Evolutionary conservation across 2,113 vertebrate species (phyloP).

Genomic region (Vombatus ursinus): DNA sequence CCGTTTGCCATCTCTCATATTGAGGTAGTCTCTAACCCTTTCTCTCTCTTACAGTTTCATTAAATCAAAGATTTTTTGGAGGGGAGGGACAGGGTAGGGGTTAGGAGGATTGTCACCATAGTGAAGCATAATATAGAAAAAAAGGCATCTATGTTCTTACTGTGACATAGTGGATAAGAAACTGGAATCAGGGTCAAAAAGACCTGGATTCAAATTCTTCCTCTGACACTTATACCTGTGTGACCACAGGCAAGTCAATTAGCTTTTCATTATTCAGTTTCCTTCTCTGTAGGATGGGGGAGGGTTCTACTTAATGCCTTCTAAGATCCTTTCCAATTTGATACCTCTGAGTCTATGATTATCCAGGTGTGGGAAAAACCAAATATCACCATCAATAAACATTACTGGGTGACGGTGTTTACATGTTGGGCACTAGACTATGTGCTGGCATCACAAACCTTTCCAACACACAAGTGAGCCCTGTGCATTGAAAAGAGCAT

Average conservation of each 20-base stretch:
- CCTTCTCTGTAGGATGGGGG: background rate
- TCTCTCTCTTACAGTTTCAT: background rate
- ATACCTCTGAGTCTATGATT: background rate
- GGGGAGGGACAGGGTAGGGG: background rate
- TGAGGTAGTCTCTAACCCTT: background rate
- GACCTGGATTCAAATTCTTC: background rate
- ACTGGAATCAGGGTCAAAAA: background rate
- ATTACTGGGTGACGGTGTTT: background rate
- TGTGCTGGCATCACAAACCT: background rate
- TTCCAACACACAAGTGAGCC: background rate
- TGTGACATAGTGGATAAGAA: background rate
- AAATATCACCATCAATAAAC: background rate
- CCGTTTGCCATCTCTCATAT: background rate
- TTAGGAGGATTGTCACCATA: background rate
- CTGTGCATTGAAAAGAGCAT: background rate
- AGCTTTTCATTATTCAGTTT: background rate
- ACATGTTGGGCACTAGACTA: background rate
- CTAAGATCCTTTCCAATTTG: background rate
- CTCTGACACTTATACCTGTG: background rate
- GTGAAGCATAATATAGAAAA: background rate
- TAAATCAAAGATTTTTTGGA: background rate
- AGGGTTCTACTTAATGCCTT: background rate
- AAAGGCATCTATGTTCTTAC: background rate
- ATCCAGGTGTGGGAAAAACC: background rate
- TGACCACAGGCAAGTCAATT: background rate